phyloP scores from a whole-genome alignment of 2,797 vertebrate genomes.

The Spinibarbus caldwelli region DNA sequence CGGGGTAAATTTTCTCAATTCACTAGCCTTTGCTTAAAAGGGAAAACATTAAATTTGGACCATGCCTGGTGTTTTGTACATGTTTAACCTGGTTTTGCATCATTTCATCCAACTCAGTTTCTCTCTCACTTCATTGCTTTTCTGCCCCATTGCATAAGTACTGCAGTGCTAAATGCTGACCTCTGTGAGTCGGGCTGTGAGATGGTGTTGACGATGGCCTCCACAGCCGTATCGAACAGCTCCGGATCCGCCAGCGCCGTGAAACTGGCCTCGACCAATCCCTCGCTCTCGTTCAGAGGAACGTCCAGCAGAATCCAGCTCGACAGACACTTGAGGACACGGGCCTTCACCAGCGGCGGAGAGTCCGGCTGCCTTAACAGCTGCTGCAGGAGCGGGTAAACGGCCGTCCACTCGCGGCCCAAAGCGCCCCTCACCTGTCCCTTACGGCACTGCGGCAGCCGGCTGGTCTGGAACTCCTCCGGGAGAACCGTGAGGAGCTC shows the following conservation, averaged over 20 bases:
- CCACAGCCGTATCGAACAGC: conserved; percentile 96
- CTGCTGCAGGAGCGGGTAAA: conserved; percentile 95
- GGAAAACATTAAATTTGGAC: background rate
- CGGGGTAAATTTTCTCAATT: background rate
- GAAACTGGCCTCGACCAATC: conserved; percentile 93
- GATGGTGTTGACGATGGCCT: conserved; percentile 97
- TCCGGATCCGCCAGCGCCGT: conserved; percentile 91
- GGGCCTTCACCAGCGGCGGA: conserved; percentile 91
- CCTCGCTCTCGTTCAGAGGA: conserved; percentile 92
- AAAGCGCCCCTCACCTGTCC: conserved; percentile 94
- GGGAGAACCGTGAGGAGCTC: conserved; percentile 97
- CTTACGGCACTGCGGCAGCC: conserved; percentile 93
- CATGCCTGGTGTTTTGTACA: background rate
- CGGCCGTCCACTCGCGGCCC: conserved; percentile 89
- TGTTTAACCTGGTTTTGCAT: background rate
- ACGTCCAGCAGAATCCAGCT: conserved; percentile 98
- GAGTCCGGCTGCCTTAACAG: conserved; percentile 91
- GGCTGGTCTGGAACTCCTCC: conserved; percentile 98
- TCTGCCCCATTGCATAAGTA: background rate
- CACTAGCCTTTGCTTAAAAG: background rate
- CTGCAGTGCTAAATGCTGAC: conserved; percentile 66
- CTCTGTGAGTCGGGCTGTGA: conserved; percentile 98
- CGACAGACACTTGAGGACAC: conserved; percentile 97
- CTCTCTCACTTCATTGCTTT: conserved; percentile 2
- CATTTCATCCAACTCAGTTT: background rate